Conservation (phyloP, 2,888 invertebrate genomes). For the Horisme vitalbata region DNA sequence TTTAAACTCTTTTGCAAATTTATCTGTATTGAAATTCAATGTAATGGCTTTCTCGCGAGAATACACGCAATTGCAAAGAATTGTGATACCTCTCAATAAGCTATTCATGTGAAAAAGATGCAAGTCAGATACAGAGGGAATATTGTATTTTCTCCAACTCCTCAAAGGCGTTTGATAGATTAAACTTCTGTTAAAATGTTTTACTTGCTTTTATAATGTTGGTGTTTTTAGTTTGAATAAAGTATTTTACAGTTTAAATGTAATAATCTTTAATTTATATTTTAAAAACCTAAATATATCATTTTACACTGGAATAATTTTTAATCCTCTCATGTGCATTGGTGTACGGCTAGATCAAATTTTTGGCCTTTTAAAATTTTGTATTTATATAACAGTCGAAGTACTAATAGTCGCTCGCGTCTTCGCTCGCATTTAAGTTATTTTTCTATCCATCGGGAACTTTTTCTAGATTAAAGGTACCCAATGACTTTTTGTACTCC, state of each 20-base stretch:
- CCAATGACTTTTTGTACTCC: no score
- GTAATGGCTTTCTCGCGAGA: neutral
- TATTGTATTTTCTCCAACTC: conserved; percentile 2
- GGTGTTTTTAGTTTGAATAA: no score
- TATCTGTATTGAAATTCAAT: neutral
- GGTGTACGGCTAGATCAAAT: no score
- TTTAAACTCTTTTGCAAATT: neutral
- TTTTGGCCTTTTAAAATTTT: neutral
- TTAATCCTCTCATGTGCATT: no score
- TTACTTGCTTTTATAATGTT: neutral
- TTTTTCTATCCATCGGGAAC: no score
- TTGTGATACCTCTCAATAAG: neutral
- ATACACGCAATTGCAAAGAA: neutral
- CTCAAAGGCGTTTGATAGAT: conserved; percentile 19
- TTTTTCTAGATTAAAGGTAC: no score
- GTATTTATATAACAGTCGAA: neutral
- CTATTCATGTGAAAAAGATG: neutral
- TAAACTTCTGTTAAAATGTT: neutral
- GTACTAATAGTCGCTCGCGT: no score
- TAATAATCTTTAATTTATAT: no score
- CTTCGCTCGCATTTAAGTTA: neutral
- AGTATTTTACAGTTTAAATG: no score
- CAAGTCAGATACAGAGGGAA: neutral
- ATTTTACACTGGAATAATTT: no score
- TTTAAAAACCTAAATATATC: no score